phyloP scores from a whole-genome alignment of 2,113 vertebrate genomes.

The Mustelus asterias region DNA sequence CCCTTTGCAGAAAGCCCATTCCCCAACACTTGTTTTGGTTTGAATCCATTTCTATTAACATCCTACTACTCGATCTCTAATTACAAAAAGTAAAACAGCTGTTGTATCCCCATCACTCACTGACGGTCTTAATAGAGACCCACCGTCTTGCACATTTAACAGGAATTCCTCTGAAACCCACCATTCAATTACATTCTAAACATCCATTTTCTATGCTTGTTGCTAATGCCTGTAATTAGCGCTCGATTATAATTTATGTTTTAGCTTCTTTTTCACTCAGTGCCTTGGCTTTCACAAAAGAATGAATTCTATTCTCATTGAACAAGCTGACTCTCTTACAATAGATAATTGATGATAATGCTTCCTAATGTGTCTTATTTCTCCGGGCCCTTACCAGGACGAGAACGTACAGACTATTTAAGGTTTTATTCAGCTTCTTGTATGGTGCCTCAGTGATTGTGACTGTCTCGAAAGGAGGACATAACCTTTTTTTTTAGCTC shows the following conservation, averaged over 20 bases:
- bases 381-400: neutral
- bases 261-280: constrained; percentile 35
- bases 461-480: neutral
- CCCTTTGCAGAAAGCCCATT: neutral
- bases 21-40: neutral
- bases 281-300: neutral
- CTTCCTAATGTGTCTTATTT: constrained; percentile 19
- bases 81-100: constrained; percentile 35
- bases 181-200: constrained; percentile 31
- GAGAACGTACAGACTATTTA: neutral
- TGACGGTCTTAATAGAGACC: constrained; percentile 10
- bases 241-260: constrained; percentile 37
- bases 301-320: constrained; percentile 31
- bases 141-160: neutral
- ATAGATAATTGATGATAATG: constrained; percentile 33
- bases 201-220: constrained; percentile 28
- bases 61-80: neutral
- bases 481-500: neutral
- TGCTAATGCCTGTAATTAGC: constrained; percentile 36
- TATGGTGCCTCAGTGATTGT: neutral
- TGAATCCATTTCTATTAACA: constrained; percentile 6
- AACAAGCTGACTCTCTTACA: constrained; percentile 21
- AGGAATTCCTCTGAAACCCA: constrained; percentile 27
- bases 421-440: neutral
- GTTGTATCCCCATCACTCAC: constrained; percentile 29